Conservation (phyloP, 2,888 invertebrate genomes). For the Chalcosyrphus nemorum region DNA sequence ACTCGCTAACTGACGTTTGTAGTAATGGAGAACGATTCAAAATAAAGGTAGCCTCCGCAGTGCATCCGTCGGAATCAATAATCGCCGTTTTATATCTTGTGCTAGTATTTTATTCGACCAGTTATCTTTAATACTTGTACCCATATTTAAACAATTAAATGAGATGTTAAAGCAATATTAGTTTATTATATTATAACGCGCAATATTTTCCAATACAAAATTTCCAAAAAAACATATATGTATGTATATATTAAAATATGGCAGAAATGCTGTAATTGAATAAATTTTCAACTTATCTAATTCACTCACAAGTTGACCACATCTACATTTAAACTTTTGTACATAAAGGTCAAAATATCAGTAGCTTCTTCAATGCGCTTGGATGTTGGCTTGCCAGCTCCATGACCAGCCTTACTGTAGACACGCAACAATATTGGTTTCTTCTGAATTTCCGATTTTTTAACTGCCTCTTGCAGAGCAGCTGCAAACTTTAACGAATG, state of each 20-base stretch:
- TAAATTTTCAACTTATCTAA: conserved; percentile 28
- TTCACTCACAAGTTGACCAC: conserved; percentile 77
- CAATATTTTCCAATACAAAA: conserved; percentile 35
- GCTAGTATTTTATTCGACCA: too few species aligned
- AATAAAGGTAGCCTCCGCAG: too few species aligned
- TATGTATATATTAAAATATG: conserved; percentile 45
- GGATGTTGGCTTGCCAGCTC: conserved; percentile 96
- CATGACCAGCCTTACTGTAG: conserved; percentile 98
- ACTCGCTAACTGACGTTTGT: too few species aligned
- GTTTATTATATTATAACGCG: conserved; percentile 29
- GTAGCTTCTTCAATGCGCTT: conserved; percentile 98
- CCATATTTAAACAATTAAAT: neutral
- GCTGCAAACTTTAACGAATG: conserved; percentile 98
- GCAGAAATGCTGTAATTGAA: conserved; percentile 57
- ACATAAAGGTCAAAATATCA: conserved; percentile 87
- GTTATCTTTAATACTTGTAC: too few species aligned
- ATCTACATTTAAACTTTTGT: conserved; percentile 79
- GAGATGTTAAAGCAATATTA: conserved; percentile 14
- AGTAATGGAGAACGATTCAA: too few species aligned
- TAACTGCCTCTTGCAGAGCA: conserved; percentile 90
- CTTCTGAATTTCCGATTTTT: conserved; percentile 85
- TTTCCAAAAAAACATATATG: conserved; percentile 9
- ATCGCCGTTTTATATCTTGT: too few species aligned
- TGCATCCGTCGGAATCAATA: too few species aligned
- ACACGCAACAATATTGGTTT: conserved; percentile 94